phyloP scores from a whole-genome alignment of 2,888 invertebrate species.

The Tridacna crocea region DNA sequence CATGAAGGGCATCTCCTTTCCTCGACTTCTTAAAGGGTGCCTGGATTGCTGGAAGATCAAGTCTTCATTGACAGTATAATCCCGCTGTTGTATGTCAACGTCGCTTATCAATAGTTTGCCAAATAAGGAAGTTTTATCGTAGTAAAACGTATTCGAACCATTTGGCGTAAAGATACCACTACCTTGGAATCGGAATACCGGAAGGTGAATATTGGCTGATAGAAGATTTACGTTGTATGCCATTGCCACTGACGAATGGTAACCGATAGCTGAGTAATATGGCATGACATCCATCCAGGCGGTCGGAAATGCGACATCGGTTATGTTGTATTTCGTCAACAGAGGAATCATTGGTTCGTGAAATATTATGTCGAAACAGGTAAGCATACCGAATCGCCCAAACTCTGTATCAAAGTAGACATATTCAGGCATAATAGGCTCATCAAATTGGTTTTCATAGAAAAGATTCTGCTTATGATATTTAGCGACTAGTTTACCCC shows the following conservation, averaged over 20 bases:
- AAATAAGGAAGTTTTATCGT: conserved; percentile 28
- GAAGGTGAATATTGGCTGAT: conserved; percentile 89
- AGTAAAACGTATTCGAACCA: conserved; percentile 61
- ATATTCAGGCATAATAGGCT: conserved; percentile 65
- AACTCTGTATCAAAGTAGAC: conserved; percentile 76
- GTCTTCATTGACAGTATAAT: background rate
- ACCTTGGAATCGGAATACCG: conserved; percentile 86
- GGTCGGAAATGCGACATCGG: conserved; percentile 84
- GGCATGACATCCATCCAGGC: conserved; percentile 89
- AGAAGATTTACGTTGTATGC: conserved; percentile 89
- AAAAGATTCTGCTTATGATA: conserved; percentile 85
- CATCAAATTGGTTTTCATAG: conserved; percentile 85
- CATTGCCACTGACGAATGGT: conserved; percentile 40
- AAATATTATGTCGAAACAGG: conserved; percentile 93
- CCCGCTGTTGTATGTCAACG: background rate
- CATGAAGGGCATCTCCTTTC: conserved; percentile 16
- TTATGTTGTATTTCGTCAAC: conserved; percentile 85
- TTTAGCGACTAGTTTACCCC: conserved; percentile 42
- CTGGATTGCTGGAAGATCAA: background rate
- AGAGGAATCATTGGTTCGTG: conserved; percentile 88
- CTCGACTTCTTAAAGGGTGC: background rate
- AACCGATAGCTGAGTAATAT: conserved; percentile 32
- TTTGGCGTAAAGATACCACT: conserved; percentile 89
- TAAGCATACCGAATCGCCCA: conserved; percentile 88
- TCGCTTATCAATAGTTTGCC: conserved; percentile 30